Base-by-base conservation (phyloP, 1,140 invertebrate species). In the Prorops nasuta region DNA sequence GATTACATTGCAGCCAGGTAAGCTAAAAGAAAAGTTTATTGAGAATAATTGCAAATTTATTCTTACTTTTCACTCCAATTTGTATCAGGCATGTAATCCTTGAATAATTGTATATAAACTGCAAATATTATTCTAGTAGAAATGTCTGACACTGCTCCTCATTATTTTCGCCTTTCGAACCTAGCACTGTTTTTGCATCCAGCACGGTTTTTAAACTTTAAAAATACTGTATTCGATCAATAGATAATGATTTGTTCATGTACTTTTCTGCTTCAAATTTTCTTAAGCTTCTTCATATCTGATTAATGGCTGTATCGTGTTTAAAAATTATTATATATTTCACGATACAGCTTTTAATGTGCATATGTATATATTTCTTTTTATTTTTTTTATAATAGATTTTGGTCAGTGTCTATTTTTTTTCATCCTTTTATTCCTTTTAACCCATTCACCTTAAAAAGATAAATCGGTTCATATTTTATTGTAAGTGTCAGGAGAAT, bases 401-500 rank as follows among this genome's bases (percentile, higher is more conserved):
- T 48, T 62, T 49, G 31, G 32, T 42, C 59, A 66, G 63, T 66
- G 63, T 66, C 63, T 61, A 64, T 64, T 64, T 64, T 56, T 63
- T 58, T 56, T 44, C 19, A 34, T 39, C 2, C 8, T 12, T 34
- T 38, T 16, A 17, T 36, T 35, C 32, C 15, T n/a, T 39, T 37
- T 49, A 46, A 20, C 17, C 39, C 12, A 46, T 46, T 43, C 14
- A 41, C 21, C 16, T 37, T 20, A 28, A 6, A 28, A 28, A 6
- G 4, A 10, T 28, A 28, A 28, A 28, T 28, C 4, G 4, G 24
- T 10, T 6, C 24, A 10, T 6, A 28, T 28, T 28, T 28, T 6
- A 28, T 28, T 10, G n/a, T n/a, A 28, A 28, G 10, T 28, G 10
- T 4, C 15, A 44, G 12, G 31, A 22, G 35, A 35, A 38, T 57